Evolutionary conservation across 2,888 invertebrate species (phyloP), one percentile per base, ranked within the genome.

Genomic region (Callimorpha dominula): DNA sequence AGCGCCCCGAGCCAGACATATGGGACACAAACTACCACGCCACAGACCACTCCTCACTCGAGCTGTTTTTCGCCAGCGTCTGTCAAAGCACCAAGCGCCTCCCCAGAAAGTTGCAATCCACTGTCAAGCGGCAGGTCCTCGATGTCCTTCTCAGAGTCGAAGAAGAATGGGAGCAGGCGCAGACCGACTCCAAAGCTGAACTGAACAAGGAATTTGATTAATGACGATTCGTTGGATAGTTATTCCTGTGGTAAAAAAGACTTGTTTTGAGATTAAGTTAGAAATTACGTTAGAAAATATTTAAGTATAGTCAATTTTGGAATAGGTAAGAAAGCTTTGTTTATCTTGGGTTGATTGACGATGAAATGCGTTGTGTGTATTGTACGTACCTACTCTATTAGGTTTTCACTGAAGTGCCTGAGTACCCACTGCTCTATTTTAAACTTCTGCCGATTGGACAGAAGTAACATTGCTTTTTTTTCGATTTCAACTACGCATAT

Each of bases 51-150:
- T 93, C 93, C 71, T 89, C 93, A 1, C 77, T 95, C 46, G 95
- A 95, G 57, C 84, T 95, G 81, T 95, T 95, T 89, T 95, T 95
- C 78, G 95, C 95, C 17, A 94, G 94, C 82, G 93, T 95, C 69
- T 95, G 95, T 81, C 93, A 93, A 80, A 94, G 94, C 84, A 88
- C 92, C 54, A 91, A 90, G 80, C 86, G 94, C 2, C 86, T 95
- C 50, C 93, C 95, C 6, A 81, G 85, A 57, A 87, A 84, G 62
- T 82, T 86, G 70, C 94, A 93, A 84, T 87, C 88, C 75, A 81
- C 83, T 49, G 81, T 95, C 40, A 95, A 95, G 81, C 86, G 90
- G 50, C 91, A 91, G 63, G 92, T 94, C 0, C 86, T 95, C 65
- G 94, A 95, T 46, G 88, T 86, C 1, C 88, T 95, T n/a, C 85